Evolutionary conservation across 1,140 invertebrate genomes (phyloP).

Genomic region (Periplaneta americana): DNA sequence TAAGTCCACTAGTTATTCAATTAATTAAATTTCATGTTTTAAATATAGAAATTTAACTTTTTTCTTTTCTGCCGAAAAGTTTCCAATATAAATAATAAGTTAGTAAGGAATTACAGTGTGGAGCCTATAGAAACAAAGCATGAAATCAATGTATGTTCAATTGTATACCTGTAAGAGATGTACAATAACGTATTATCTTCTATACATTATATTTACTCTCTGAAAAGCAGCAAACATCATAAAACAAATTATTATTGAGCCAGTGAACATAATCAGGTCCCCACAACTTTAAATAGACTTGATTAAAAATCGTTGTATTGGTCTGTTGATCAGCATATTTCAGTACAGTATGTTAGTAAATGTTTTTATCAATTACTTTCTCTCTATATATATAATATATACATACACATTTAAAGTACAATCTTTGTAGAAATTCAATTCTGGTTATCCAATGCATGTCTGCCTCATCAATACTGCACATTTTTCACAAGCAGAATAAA

Average conservation of each 20-base stretch:
- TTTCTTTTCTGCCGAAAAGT: neutral
- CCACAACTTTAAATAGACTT: neutral
- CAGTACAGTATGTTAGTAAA: neutral
- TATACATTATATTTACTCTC: neutral
- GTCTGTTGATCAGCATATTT: neutral
- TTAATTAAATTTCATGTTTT: no score
- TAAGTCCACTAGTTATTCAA: no score
- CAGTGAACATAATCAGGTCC: neutral
- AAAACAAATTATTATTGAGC: neutral
- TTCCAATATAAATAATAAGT: neutral
- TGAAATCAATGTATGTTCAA: neutral
- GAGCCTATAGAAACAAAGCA: neutral
- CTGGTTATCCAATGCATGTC: neutral
- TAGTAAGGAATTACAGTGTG: neutral
- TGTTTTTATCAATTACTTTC: neutral
- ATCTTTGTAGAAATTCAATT: neutral
- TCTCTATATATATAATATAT: neutral
- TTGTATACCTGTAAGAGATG: neutral
- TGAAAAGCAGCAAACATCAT: neutral
- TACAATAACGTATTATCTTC: neutral
- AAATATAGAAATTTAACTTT: neutral
- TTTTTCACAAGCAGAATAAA: neutral
- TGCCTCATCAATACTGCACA: neutral
- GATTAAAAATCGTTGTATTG: neutral
- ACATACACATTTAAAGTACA: neutral